Percentiles rank a stretch among this genome's conserved stretches.
These are phyloP conservation scores for Cylas formicarius DNA, from an alignment of 1,140 invertebrate genomes.

Conservation along the genomic window DNA sequence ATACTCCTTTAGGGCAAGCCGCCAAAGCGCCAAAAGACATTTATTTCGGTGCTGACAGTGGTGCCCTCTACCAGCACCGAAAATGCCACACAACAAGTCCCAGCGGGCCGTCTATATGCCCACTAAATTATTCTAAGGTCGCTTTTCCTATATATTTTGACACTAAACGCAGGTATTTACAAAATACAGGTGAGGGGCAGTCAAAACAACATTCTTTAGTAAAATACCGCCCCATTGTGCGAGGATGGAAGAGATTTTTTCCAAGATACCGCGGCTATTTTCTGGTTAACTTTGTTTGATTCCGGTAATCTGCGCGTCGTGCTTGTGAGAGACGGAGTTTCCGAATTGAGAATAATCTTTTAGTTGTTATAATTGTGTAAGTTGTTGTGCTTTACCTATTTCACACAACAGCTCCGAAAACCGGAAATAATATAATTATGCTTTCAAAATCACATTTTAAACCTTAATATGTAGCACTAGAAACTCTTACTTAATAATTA, in stretches of 20 bases:
- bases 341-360: too few relatives aligned
- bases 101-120: conserved; percentile 13
- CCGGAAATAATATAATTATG: too few relatives aligned
- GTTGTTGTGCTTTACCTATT: too few relatives aligned
- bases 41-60: conserved; percentile 23
- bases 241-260: too few relatives aligned
- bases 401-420: too few relatives aligned
- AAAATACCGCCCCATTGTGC: conserved; percentile 15
- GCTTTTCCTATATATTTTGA: conserved; percentile 21
- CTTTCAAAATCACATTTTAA: too few relatives aligned
- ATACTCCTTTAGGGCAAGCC: too few relatives aligned
- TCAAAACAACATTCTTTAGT: conserved; percentile 18
- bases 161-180: conserved; percentile 24
- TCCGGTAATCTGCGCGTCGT: too few relatives aligned
- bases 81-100: conserved; percentile 20
- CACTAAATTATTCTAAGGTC: conserved; percentile 17
- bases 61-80: conserved; percentile 14
- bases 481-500: too few relatives aligned
- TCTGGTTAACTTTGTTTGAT: conserved; percentile 19
- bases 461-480: too few relatives aligned
- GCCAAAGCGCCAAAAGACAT: conserved; percentile 19
- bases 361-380: too few relatives aligned
- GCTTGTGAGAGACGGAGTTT: too few relatives aligned
- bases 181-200: conserved; percentile 21
- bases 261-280: conserved; percentile 16